Conservation (phyloP, 2,113 vertebrate species). For the Balaeniceps rex region DNA sequence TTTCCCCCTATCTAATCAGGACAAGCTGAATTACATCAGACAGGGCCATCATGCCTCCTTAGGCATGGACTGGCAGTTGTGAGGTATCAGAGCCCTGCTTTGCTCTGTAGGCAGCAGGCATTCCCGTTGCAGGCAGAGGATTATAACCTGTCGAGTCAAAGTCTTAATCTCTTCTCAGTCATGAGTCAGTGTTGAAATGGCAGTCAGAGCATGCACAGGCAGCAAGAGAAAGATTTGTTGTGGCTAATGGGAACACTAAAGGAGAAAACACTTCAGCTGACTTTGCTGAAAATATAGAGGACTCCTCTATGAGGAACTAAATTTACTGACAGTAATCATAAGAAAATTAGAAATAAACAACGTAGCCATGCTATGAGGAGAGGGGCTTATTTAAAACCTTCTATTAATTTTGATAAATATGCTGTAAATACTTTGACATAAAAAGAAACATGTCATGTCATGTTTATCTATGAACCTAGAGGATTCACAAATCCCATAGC, state of each 20-base stretch:
- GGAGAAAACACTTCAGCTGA: neutral
- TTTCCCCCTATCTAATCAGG: neutral
- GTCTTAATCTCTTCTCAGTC: conserved; percentile 2
- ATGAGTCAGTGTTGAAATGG: conserved; percentile 8
- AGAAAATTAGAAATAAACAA: conserved; percentile 8
- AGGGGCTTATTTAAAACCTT: neutral
- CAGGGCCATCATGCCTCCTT: neutral
- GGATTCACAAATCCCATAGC: neutral
- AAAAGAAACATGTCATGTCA: neutral
- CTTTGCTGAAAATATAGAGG: neutral
- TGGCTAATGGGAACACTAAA: neutral
- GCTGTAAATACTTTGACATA: neutral
- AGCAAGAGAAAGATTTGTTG: neutral
- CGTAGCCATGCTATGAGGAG: neutral
- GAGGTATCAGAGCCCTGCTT: neutral
- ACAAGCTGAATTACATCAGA: conserved; percentile 2
- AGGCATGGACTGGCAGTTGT: neutral
- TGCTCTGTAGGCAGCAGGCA: neutral
- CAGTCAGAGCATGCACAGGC: conserved; percentile 6
- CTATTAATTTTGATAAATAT: neutral
- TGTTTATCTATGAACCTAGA: neutral
- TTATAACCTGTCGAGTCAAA: conserved; percentile 18
- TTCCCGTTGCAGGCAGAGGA: neutral
- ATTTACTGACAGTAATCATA: neutral
- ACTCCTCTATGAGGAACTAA: neutral